A percentile compares a stretch with the other conserved stretches of the same genome.
phyloP scores from a whole-genome alignment of 2,888 invertebrate species.

The Netelia inedita region DNA sequence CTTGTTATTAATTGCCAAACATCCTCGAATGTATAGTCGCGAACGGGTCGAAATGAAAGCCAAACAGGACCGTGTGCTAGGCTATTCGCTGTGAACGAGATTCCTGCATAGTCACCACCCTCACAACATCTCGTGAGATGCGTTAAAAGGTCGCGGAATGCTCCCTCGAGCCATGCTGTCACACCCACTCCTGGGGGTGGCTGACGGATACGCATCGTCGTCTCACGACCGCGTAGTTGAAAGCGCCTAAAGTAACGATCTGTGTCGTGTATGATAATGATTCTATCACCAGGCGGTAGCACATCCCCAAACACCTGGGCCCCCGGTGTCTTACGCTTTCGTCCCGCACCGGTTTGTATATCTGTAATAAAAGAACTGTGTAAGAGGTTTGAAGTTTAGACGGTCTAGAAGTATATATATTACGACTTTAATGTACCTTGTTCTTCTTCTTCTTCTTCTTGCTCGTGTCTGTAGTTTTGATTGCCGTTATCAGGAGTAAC shows the following conservation, averaged over 20 bases:
- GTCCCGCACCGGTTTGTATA: too few relatives aligned
- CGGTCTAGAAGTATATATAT: background rate
- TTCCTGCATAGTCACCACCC: background rate
- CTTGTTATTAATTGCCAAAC: constrained; percentile 11
- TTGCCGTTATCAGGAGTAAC: too few relatives aligned
- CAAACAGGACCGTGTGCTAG: background rate
- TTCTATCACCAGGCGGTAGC: too few relatives aligned
- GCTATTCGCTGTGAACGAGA: constrained; percentile 7
- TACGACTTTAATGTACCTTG: too few relatives aligned
- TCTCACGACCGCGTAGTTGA: background rate
- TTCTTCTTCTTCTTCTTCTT: background rate
- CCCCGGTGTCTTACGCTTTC: too few relatives aligned
- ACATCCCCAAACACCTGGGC: too few relatives aligned
- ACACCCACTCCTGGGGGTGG: background rate
- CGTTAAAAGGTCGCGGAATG: constrained; percentile 7
- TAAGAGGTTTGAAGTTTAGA: background rate
- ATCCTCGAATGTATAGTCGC: constrained; percentile 5
- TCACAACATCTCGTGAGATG: background rate
- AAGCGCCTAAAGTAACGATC: background rate
- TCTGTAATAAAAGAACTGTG: background rate
- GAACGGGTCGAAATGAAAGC: background rate
- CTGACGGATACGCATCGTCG: constrained; percentile 16
- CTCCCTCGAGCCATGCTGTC: background rate
- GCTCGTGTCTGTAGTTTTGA: too few relatives aligned
- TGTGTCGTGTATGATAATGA: background rate